These are phyloP conservation scores for Drosophila seguyi DNA, from an alignment of 1,140 invertebrate species.

Conservation along the genomic window DNA sequence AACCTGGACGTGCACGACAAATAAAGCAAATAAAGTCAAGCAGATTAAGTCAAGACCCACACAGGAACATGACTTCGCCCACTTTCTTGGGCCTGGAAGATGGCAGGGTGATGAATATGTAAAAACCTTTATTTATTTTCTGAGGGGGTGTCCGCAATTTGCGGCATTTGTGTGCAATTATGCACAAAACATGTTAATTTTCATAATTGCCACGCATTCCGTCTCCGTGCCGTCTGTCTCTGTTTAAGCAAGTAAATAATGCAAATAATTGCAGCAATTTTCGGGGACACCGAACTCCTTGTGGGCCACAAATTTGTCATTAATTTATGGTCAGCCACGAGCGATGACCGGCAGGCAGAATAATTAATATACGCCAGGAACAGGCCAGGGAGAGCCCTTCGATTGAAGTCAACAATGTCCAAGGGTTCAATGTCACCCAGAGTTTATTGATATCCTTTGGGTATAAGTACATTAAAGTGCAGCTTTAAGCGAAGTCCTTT, in stretches of 20 bases:
- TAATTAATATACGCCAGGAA: constrained; percentile 62
- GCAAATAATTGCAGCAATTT: constrained; percentile 65
- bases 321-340: constrained; percentile 74
- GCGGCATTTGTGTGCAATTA: constrained; percentile 21
- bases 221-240: not conserved
- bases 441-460: constrained; percentile 35
- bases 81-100: constrained; percentile 17
- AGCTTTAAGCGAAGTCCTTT: not conserved
- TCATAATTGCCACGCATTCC: constrained; percentile 45
- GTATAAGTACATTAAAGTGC: not conserved
- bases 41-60: constrained; percentile 30
- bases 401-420: constrained; percentile 26
- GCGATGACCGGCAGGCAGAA: constrained; percentile 39
- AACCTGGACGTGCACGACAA: constrained; percentile 53
- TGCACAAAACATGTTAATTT: constrained; percentile 51
- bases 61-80: constrained; percentile 1
- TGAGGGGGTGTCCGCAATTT: constrained; percentile 8
- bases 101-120: constrained; percentile 48
- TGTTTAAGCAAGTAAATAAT: constrained; percentile 45
- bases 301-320: constrained; percentile 33
- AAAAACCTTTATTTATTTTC: constrained; percentile 25
- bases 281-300: constrained; percentile 54
- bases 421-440: constrained; percentile 57
- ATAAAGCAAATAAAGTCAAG: constrained; percentile 38
- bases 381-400: constrained; percentile 6